Evolutionary conservation across 1,140 invertebrate species (phyloP).

Genomic region (Drosophila mayri): DNA sequence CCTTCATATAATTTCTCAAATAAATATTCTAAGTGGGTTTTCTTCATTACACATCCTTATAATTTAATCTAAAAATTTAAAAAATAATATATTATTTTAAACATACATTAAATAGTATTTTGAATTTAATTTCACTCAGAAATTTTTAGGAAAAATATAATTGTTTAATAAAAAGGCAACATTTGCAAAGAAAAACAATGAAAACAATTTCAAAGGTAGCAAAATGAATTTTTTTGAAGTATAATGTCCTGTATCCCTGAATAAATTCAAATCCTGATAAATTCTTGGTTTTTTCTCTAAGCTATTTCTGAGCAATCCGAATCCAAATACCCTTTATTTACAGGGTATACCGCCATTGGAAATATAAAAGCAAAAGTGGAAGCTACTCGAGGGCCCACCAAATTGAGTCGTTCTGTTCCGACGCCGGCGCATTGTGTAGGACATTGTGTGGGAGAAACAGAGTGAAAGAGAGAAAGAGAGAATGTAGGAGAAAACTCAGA

Average conservation of each 20-base stretch:
- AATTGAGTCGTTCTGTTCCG: conserved; percentile 73
- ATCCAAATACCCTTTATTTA: neutral
- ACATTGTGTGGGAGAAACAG: conserved; percentile 40
- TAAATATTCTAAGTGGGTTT: neutral
- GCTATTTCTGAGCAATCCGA: neutral
- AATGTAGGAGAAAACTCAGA: conserved; percentile 15
- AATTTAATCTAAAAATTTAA: too few relatives aligned
- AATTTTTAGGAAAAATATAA: neutral
- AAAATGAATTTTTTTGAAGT: neutral
- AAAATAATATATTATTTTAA: too few relatives aligned
- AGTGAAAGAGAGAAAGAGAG: conserved; percentile 20
- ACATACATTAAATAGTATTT: too few relatives aligned
- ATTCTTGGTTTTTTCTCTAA: too few relatives aligned
- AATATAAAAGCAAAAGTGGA: conserved; percentile 65
- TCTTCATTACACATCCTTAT: neutral
- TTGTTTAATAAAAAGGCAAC: neutral
- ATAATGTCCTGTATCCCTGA: neutral
- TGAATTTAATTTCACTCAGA: too few relatives aligned
- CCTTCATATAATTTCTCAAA: neutral
- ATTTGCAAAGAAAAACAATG: neutral
- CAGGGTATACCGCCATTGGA: conserved; percentile 50
- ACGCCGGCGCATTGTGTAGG: conserved; percentile 70
- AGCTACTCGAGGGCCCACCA: conserved; percentile 58
- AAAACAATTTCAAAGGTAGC: neutral
- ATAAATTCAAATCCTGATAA: too few relatives aligned